These are phyloP conservation scores for Meteorus cinctellus DNA, from an alignment of 2,888 invertebrate genomes.

Conservation along the genomic window DNA sequence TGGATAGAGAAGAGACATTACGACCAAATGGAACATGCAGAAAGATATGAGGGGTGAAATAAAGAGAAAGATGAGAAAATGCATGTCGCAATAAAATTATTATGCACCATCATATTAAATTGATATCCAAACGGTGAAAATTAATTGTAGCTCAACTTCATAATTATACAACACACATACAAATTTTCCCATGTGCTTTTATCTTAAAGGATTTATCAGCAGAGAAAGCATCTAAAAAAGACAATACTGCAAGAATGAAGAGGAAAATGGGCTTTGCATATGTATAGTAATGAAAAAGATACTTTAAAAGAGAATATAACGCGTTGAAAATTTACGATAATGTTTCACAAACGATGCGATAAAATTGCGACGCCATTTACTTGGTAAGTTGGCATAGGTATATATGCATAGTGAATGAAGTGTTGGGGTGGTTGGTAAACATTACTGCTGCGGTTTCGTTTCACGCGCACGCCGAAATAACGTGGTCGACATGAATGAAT, in stretches of 20 bases:
- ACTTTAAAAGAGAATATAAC: conserved; percentile 10
- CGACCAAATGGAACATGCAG: not conserved
- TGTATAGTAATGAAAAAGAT: conserved; percentile 15
- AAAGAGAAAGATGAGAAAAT: not conserved
- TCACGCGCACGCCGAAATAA: not conserved
- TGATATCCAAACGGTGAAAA: not conserved
- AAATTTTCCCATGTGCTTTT: not conserved
- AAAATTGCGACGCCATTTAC: conserved; percentile 33
- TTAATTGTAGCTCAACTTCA: not conserved
- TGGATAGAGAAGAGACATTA: conserved; percentile 10
- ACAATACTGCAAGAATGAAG: not conserved
- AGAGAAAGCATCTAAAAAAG: not conserved
- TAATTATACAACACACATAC: not conserved
- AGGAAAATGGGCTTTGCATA: conserved; percentile 12
- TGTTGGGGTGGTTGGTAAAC: not conserved
- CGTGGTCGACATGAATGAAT: conserved; percentile 4
- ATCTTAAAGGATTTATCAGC: not conserved
- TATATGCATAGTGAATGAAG: conserved; percentile 22
- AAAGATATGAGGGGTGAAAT: not conserved
- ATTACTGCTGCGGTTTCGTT: conserved; percentile 1
- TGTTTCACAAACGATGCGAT: conserved; percentile 26
- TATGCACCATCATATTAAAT: not conserved
- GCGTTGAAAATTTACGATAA: conserved; percentile 31
- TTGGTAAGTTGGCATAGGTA: conserved; percentile 10
- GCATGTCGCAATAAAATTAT: not conserved